phyloP scores from a whole-genome alignment of 2,888 invertebrate species.

The Mythimna pallens region DNA sequence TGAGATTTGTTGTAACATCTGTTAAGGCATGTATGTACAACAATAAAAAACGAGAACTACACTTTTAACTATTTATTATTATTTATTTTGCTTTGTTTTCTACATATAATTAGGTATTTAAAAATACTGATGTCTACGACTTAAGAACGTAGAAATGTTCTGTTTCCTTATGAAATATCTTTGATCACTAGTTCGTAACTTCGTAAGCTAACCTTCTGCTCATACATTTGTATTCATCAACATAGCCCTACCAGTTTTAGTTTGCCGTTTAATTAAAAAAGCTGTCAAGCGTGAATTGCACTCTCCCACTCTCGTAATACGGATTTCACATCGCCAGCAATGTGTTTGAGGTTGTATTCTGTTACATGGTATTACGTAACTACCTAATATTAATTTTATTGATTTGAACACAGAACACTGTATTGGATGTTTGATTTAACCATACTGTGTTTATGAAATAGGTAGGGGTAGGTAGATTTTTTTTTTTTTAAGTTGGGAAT shows the following conservation, averaged over 20 bases:
- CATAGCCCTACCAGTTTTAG: slow-evolving; percentile 34
- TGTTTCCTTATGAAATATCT: no score
- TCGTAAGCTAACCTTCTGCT: slow-evolving; percentile 21
- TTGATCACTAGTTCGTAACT: not conserved
- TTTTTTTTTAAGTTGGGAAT: no score
- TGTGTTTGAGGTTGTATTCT: slow-evolving; percentile 33
- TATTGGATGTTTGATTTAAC: not conserved
- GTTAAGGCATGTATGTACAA: no score
- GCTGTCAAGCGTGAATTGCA: slow-evolving; percentile 49
- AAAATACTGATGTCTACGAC: no score
- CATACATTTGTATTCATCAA: slow-evolving; percentile 2
- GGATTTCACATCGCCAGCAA: slow-evolving; percentile 50
- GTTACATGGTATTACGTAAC: slow-evolving; percentile 33
- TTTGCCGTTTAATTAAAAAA: slow-evolving; percentile 55
- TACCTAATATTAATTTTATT: slow-evolving; percentile 52
- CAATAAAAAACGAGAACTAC: no score
- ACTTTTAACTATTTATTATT: no score
- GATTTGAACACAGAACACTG: slow-evolving; percentile 29
- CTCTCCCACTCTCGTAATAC: slow-evolving; percentile 40
- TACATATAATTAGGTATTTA: no score
- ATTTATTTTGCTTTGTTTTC: no score
- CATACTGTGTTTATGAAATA: not conserved
- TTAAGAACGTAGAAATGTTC: no score
- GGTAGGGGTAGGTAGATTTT: no score
- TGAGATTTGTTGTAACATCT: no score